Percentiles rank a stretch among this genome's conserved stretches.
Evolutionary conservation across 1,140 invertebrate species (phyloP).

Genomic region (Atta colombica): DNA sequence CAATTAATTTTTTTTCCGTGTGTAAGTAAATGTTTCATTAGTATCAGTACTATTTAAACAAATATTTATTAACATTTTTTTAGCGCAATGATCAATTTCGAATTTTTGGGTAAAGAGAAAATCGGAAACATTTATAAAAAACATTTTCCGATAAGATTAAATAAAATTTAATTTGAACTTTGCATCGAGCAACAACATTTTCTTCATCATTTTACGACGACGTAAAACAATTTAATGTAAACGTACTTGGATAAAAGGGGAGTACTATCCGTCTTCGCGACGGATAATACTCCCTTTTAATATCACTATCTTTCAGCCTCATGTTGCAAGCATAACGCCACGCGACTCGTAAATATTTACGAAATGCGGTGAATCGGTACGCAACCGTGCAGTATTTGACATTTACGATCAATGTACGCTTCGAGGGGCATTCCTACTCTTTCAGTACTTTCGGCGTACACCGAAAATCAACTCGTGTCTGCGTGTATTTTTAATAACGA

Average conservation of each 20-base stretch:
- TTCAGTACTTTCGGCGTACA: background rate
- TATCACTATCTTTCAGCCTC: slow-evolving; percentile 18
- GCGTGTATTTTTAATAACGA: background rate
- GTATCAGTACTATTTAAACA: no score
- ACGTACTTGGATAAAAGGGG: slow-evolving; percentile 11
- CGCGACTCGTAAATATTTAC: slow-evolving; percentile 8
- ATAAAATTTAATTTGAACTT: background rate
- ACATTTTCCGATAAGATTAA: background rate
- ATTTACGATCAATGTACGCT: background rate
- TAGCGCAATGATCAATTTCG: background rate
- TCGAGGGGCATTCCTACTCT: background rate
- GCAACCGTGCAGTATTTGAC: background rate
- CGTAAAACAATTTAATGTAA: slow-evolving; percentile 25
- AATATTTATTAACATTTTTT: no score
- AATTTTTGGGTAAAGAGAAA: background rate
- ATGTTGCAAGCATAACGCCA: background rate
- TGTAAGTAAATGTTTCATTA: no score
- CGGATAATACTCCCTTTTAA: slow-evolving; percentile 26
- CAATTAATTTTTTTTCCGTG: no score
- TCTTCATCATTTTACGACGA: slow-evolving; percentile 6
- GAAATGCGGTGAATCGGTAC: slow-evolving; percentile 15
- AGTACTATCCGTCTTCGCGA: background rate
- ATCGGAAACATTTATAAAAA: background rate
- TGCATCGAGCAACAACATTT: background rate
- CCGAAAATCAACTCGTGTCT: background rate